phyloP scores from a whole-genome alignment of 1,140 invertebrate genomes.

The Chionoecetes opilio region DNA sequence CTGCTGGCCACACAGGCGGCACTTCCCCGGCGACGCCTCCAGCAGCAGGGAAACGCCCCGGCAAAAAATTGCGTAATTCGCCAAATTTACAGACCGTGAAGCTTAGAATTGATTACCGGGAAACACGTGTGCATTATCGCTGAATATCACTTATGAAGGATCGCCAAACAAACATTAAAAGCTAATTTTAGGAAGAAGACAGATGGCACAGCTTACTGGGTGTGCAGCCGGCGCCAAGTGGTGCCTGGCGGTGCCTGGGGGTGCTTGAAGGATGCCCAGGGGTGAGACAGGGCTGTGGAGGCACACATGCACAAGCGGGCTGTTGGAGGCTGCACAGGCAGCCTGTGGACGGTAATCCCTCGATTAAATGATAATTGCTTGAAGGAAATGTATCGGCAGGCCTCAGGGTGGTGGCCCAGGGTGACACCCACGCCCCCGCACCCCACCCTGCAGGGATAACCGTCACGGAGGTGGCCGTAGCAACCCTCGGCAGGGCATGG shows the following conservation, averaged over 20 bases:
- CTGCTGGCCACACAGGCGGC: too few relatives aligned
- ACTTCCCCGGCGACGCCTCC: not conserved
- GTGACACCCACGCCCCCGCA: not conserved
- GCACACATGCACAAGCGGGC: not conserved
- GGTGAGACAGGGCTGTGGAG: not conserved
- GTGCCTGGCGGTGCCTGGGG: not conserved
- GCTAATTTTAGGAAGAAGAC: conserved; percentile 5
- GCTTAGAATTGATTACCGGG: not conserved
- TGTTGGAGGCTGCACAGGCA: not conserved
- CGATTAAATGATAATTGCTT: conserved; percentile 34
- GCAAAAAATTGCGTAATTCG: not conserved
- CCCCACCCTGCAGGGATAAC: not conserved
- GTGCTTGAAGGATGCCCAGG: not conserved
- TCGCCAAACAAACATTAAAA: conserved; percentile 24
- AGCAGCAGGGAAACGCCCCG: not conserved
- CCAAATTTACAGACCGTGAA: conserved; percentile 44
- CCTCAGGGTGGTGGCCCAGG: not conserved
- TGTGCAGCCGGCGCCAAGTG: not conserved
- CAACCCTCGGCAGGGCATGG: not conserved
- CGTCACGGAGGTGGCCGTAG: not conserved
- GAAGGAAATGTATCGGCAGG: not conserved
- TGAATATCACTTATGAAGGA: conserved; percentile 37
- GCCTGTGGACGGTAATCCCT: not conserved
- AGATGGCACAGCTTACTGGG: not conserved
- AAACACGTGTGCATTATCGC: conserved; percentile 46